Base-by-base conservation (phyloP, 1,140 invertebrate genomes). In the Drosophila santomea region DNA sequence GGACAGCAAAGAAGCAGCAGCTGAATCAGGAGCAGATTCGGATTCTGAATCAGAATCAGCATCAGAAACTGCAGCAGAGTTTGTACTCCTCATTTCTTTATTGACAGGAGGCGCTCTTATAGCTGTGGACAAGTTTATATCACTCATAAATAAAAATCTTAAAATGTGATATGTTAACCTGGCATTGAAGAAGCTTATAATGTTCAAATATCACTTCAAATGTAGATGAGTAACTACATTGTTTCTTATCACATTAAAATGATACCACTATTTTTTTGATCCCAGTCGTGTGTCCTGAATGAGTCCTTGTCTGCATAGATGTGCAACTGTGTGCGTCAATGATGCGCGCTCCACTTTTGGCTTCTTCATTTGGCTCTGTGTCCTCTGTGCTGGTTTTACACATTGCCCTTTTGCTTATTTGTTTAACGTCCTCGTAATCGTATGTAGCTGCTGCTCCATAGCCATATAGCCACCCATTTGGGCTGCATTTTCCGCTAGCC, bases 81-180 rank as follows among this genome's bases (percentile, higher is more conserved):
- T 59, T 75, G 74, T 74, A 81, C 78, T 86, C 81, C 86, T 78
- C 69, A 85, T 78, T 85, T 85, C 63, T 54, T 64, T 60, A 78
- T 63, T 81, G 58, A 57, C 36, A 43, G 38, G 28, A 55, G 58
- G 52, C 39, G 63, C 55, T 57, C n/a, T 28, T 56, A 74, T 59
- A 66, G 59, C 10, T 7, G 15, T 10, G 60, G 45, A 10, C 2
- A 36, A 20, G 6, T 10, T 32, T 6, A 20, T 68, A 64, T 3
- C 32, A 14, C 7, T 10, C 7, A 10, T 8, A 0, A 32, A 32
- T 8, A 32, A 32, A 32, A 8, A 32, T 32, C 32, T 2, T 32
- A 3, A 32, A 32, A 10, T 10, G 0, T 32, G 32, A 32, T 32
- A 32, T 10, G 7, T 8, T 8, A 8, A 8, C 1, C 28, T 32